A percentile compares a stretch with the other conserved stretches of the same genome.
Conservation (phyloP, 1,140 invertebrate genomes). For the Meloidogyne floridensis region DNA sequence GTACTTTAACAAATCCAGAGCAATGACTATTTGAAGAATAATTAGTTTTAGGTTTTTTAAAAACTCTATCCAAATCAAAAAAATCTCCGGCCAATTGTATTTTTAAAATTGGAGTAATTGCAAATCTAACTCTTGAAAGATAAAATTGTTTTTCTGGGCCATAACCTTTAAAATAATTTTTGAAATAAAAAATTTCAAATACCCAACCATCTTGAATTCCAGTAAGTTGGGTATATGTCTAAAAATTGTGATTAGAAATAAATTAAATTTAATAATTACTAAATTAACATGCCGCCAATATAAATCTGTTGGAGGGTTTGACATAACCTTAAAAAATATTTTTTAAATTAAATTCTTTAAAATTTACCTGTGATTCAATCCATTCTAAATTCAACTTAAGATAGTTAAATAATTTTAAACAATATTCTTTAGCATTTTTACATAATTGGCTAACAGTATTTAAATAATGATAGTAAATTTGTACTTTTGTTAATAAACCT, state of each 20-base stretch:
- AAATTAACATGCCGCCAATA: conserved; percentile 60
- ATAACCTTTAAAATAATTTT: conserved; percentile 2
- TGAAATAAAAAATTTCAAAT: background rate
- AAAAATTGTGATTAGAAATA: conserved; percentile 29
- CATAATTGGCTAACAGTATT: conserved; percentile 59
- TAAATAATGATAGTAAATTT: conserved; percentile 60
- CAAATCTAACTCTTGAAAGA: conserved; percentile 49
- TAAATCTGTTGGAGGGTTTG: conserved; percentile 43
- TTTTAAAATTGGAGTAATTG: conserved; percentile 55
- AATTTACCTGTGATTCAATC: conserved; percentile 46
- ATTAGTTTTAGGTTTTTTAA: conserved; percentile 51
- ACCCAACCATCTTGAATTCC: background rate
- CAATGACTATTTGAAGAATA: conserved; percentile 59
- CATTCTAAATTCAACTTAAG: conserved; percentile 51
- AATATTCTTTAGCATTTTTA: conserved; percentile 48
- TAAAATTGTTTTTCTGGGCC: conserved; percentile 26
- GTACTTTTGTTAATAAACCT: conserved; percentile 56
- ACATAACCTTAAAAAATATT: conserved; percentile 26
- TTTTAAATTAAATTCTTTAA: background rate
- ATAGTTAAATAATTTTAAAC: conserved; percentile 54
- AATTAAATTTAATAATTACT: conserved; percentile 60
- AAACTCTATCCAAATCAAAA: conserved; percentile 56
- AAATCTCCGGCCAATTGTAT: conserved; percentile 62
- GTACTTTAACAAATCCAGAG: conserved; percentile 61
- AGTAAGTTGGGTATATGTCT: background rate